Evolutionary conservation across 2,797 vertebrate genomes (phyloP), one percentile per base, ranked within the genome.

Genomic region (Gymnothorax javanicus): DNA sequence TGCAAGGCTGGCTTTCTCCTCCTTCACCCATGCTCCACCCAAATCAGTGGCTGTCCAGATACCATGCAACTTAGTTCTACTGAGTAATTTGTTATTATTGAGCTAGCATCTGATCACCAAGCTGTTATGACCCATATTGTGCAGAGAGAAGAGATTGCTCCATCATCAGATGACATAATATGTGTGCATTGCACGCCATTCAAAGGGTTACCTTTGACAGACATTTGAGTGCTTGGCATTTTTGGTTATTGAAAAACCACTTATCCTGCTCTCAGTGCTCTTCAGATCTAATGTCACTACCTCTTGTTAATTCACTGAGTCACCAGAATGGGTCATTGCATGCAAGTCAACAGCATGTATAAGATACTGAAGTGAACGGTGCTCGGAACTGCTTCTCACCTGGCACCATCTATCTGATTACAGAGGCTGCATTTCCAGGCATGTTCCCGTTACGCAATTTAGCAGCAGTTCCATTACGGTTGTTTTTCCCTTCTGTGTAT

Each of bases 301-400:
- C 86, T 88, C 83, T 86, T 90, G 90, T 87, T 87, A 89, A 88
- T 89, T 87, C 86, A 67, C 64, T 56, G 84, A 87, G 82, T 87
- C 87, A 89, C 83, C 90, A 88, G 88, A 89, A 84, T 88, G 79
- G 89, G 82, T 85, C 86, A 89, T 90, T 90, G 87, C 91, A 69
- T 85, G 85, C 79, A 83, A 88, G 89, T 57, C 90, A 89, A 88
- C 82, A 50, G 83, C 75, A 82, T 60, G 88, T 86, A 85, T 87
- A 88, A 43, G 83, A 89, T 73, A 79, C 67, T 17, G 56, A 88
- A 88, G 86, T 62, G 89, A 77, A 87, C 89, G 87, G 85, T 43
- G 84, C 60, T 87, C 25, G 2, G 84, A 25, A 75, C 62, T 75
- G 77, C 87, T 43, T 88, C 90, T 25, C 89, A 91, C 90, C 88